A percentile compares a stretch with the other conserved stretches of the same genome.
phyloP scores from a whole-genome alignment of 1,140 invertebrate species.

The Papilio machaon region DNA sequence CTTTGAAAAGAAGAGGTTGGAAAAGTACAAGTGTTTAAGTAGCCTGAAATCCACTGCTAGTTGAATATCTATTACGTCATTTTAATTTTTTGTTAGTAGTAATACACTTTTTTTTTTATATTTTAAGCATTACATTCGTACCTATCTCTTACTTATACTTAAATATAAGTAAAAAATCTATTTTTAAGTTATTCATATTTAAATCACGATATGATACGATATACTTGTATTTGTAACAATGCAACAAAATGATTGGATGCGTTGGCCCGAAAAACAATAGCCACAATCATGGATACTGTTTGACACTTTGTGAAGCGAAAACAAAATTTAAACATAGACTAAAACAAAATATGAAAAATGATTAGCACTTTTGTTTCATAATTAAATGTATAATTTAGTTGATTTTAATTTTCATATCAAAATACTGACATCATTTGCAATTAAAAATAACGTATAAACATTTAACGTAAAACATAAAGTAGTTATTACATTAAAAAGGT shows the following conservation, averaged over 20 bases:
- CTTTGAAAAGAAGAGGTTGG: too few species aligned
- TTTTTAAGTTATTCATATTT: slow-evolving; percentile 55
- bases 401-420: not conserved
- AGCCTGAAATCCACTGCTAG: not conserved
- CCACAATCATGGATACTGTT: slow-evolving; percentile 75
- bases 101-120: not conserved
- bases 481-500: not conserved
- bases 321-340: slow-evolving; percentile 48
- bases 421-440: too few species aligned
- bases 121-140: not conserved
- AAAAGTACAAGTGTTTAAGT: too few species aligned
- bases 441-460: too few species aligned
- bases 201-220: slow-evolving; percentile 68
- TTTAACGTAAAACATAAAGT: too few species aligned
- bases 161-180: not conserved
- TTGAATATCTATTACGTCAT: not conserved
- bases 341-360: slow-evolving; percentile 1
- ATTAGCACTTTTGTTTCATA: not conserved
- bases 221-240: slow-evolving; percentile 73
- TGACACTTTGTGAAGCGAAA: slow-evolving; percentile 63
- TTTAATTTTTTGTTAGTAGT: too few species aligned
- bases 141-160: not conserved
- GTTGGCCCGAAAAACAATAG: slow-evolving; percentile 70
- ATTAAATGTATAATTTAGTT: not conserved
- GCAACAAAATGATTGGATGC: slow-evolving; percentile 75